Conservation (phyloP, 2,113 vertebrate genomes). For the Mesoclemmys tuberculata region DNA sequence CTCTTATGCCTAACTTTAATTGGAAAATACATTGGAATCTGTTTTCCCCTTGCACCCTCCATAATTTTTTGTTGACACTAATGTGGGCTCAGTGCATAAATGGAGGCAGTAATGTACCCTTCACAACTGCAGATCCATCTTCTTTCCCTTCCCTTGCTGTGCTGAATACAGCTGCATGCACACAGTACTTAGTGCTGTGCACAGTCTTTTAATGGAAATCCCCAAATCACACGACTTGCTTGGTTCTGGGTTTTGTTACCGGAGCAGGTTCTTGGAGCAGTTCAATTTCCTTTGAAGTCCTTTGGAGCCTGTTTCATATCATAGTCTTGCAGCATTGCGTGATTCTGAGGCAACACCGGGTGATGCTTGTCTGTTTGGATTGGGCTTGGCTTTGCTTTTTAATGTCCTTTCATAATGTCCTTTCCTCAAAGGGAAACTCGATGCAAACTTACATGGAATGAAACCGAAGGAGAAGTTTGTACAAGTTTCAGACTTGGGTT, state of each 20-base stretch:
- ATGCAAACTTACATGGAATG: neutral
- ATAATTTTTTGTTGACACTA: accelerated
- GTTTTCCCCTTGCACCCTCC: neutral
- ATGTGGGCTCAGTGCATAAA: neutral
- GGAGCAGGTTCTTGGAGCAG: neutral
- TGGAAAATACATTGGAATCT: neutral
- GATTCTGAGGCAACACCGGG: neutral
- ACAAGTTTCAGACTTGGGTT: neutral
- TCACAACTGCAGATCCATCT: neutral
- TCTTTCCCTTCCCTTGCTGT: neutral
- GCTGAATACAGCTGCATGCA: neutral
- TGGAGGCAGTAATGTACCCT: neutral
- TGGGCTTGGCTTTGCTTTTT: neutral
- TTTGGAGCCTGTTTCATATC: accelerated
- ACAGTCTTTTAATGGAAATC: neutral
- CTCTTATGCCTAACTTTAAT: neutral
- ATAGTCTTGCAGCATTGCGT: neutral
- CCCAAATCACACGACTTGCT: neutral
- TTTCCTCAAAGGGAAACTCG: neutral
- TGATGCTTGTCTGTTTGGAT: neutral
- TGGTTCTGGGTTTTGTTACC: neutral
- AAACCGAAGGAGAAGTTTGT: neutral
- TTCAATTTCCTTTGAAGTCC: neutral
- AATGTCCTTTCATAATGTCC: neutral
- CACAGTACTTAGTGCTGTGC: accelerated